Percentiles rank a stretch among this genome's conserved stretches.
Conservation (phyloP, 1,140 invertebrate genomes). For the Drosophila watanabei region DNA sequence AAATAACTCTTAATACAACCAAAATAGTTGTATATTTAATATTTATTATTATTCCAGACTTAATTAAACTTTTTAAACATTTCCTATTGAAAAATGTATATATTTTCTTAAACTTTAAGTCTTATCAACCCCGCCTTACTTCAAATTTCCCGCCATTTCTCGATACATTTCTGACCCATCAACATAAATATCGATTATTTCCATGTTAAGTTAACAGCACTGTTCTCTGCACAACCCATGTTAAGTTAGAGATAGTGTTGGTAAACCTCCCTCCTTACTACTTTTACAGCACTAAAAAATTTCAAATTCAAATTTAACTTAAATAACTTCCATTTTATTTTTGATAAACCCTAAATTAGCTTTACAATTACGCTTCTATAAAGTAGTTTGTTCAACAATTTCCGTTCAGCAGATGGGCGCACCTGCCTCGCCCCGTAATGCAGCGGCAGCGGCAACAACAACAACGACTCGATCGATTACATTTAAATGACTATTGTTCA, state of each 20-base stretch:
- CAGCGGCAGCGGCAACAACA: constrained; percentile 15
- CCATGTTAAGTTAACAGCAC: neutral
- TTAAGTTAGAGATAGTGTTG: neutral
- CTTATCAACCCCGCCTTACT: neutral
- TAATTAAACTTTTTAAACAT: neutral
- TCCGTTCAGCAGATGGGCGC: constrained; percentile 6
- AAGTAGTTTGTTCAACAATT: constrained; percentile 67
- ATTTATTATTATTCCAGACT: neutral
- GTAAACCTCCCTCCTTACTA: accelerated
- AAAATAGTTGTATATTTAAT: no score
- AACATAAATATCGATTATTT: neutral
- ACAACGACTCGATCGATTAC: constrained; percentile 51
- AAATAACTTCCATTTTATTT: constrained; percentile 72
- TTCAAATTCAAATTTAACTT: constrained; percentile 20
- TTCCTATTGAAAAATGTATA: no score
- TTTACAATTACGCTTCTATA: constrained; percentile 42
- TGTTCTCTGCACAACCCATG: neutral
- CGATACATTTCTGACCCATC: neutral
- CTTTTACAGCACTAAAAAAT: constrained; percentile 1
- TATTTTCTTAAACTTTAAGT: no score
- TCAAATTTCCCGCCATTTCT: neutral
- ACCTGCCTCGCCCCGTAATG: constrained; percentile 28
- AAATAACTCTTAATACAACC: no score
- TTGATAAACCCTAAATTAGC: constrained; percentile 16
- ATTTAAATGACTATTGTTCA: constrained; percentile 80